These are phyloP conservation scores for Rutilus rutilus DNA, from an alignment of 2,113 vertebrate species.

Conservation along the genomic window DNA sequence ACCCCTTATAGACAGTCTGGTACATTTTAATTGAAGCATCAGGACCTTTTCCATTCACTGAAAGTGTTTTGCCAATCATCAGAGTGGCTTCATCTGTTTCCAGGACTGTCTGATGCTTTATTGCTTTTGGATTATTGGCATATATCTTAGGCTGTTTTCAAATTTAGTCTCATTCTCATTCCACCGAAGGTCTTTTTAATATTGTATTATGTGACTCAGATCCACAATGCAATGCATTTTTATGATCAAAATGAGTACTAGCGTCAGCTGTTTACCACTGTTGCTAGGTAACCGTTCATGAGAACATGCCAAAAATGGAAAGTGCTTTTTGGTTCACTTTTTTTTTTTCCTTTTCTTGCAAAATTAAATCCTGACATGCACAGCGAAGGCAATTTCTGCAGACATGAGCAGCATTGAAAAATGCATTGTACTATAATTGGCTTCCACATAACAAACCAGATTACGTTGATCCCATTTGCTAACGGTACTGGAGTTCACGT, in stretches of 20 bases:
- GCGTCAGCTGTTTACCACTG: not conserved
- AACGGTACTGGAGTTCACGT: not conserved
- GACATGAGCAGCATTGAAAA: slow-evolving; percentile 12
- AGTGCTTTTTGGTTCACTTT: not conserved
- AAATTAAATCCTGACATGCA: not conserved
- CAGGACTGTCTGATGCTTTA: not conserved
- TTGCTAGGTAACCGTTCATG: not conserved
- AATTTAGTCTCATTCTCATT: not conserved
- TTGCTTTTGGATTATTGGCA: not conserved
- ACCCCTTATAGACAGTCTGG: not conserved
- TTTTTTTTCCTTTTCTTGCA: not conserved
- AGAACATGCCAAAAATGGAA: slow-evolving; percentile 12
- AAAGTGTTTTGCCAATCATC: not conserved
- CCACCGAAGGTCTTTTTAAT: not conserved
- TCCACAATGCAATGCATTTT: not conserved
- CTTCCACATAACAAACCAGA: not conserved
- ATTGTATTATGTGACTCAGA: not conserved
- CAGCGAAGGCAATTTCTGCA: not conserved
- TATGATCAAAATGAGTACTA: not conserved
- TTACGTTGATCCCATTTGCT: not conserved
- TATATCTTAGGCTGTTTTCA: not conserved
- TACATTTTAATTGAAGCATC: not conserved
- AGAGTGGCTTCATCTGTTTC: not conserved
- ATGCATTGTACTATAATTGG: slow-evolving; percentile 5
- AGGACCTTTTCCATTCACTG: not conserved